Evolutionary conservation across 2,888 invertebrate genomes (phyloP).

Genomic region (Subacronicta megacephala): DNA sequence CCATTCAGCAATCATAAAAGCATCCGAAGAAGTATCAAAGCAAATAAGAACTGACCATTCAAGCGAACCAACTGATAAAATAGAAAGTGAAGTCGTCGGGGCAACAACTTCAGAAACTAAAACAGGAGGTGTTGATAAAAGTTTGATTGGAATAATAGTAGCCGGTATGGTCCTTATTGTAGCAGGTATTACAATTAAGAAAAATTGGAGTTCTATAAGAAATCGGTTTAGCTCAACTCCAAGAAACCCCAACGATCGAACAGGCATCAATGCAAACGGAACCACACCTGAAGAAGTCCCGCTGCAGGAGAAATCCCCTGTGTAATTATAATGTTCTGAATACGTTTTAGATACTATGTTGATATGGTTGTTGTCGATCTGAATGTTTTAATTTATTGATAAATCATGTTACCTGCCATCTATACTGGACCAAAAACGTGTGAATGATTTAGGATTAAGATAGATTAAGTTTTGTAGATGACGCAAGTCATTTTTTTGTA

Average conservation of each 20-base stretch:
- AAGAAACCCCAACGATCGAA: slow-evolving; percentile 73
- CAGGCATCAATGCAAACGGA: slow-evolving; percentile 70
- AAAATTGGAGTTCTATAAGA: slow-evolving; percentile 88
- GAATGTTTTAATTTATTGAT: slow-evolving; percentile 73
- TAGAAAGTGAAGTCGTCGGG: slow-evolving; percentile 70
- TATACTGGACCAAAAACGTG: slow-evolving; percentile 40
- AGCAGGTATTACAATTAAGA: slow-evolving; percentile 87
- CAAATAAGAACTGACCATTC: slow-evolving; percentile 57
- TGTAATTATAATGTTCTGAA: slow-evolving; percentile 60
- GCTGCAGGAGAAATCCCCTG: slow-evolving; percentile 82
- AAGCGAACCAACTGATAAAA: slow-evolving; percentile 42
- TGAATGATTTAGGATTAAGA: slow-evolving; percentile 40
- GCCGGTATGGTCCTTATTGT: slow-evolving; percentile 87
- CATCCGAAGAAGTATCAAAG: slow-evolving; percentile 57
- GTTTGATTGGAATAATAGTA: slow-evolving; percentile 87
- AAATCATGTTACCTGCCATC: slow-evolving; percentile 39
- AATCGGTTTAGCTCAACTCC: slow-evolving; percentile 79
- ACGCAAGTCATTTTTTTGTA: slow-evolving; percentile 51
- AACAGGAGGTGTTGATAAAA: slow-evolving; percentile 87
- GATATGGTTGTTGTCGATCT: slow-evolving; percentile 79
- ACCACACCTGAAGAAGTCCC: slow-evolving; percentile 83
- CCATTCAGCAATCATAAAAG: slow-evolving; percentile 68
- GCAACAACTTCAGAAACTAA: slow-evolving; percentile 73
- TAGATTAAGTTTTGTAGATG: slow-evolving; percentile 51
- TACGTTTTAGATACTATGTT: slow-evolving; percentile 36